Conservation (phyloP, 2,113 vertebrate genomes). For the Plecturocebus donacophilus region DNA sequence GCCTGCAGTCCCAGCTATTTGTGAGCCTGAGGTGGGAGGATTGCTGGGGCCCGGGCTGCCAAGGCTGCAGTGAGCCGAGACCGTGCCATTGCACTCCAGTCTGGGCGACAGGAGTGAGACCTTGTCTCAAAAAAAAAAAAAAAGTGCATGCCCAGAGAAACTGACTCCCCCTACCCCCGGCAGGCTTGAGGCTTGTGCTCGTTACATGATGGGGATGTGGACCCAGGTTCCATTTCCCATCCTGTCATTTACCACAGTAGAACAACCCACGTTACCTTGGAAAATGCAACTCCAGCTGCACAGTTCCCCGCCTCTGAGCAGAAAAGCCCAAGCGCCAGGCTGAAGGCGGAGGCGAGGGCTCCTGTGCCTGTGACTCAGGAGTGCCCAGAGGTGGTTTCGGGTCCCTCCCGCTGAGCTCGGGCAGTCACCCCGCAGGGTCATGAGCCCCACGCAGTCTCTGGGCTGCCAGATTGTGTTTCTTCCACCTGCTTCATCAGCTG, state of each 20-base stretch:
- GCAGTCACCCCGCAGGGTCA: rapidly evolving
- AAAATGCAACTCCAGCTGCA: neutral
- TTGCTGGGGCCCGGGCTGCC: neutral
- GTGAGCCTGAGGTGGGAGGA: neutral
- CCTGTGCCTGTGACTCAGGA: rapidly evolving
- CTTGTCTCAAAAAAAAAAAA: no score
- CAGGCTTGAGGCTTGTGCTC: no score
- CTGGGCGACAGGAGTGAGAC: no score
- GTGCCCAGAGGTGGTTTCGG: neutral
- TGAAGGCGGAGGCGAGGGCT: neutral
- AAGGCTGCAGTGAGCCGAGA: neutral
- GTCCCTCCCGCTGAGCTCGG: neutral
- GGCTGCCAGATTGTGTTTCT: neutral
- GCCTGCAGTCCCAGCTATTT: neutral
- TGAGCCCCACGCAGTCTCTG: neutral
- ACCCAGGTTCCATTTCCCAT: rapidly evolving
- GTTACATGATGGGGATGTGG: rapidly evolving
- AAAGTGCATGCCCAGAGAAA: neutral
- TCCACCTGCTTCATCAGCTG: neutral
- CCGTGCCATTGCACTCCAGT: no score
- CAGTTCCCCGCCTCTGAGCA: rapidly evolving
- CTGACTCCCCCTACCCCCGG: no score
- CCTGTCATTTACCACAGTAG: neutral
- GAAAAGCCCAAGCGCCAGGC: neutral
- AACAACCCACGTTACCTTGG: rapidly evolving